Percentiles rank a stretch among this genome's conserved stretches.
Evolutionary conservation across 2,113 vertebrate species (phyloP).

Genomic region (Bombycilla garrulus): DNA sequence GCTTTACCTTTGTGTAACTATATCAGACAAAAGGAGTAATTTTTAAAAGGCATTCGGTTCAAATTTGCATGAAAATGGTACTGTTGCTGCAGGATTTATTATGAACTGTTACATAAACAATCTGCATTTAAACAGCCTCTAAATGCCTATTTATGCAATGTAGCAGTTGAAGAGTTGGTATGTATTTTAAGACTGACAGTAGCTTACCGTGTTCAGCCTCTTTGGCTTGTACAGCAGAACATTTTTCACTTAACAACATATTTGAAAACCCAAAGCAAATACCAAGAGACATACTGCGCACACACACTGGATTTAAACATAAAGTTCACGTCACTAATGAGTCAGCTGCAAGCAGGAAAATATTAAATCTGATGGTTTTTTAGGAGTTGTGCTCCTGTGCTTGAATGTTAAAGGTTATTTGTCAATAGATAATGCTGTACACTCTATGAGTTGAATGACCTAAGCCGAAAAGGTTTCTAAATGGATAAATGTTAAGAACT

Average conservation of each 20-base stretch:
- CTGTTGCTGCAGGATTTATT: background rate
- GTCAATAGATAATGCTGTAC: background rate
- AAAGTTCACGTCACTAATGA: slow-evolving; percentile 9
- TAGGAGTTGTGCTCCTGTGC: background rate
- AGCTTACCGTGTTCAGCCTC: background rate
- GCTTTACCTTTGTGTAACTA: background rate
- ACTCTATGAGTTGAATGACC: background rate
- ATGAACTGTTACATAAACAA: slow-evolving; percentile 12
- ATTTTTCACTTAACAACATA: slow-evolving; percentile 4
- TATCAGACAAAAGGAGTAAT: background rate
- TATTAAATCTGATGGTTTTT: background rate
- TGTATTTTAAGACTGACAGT: slow-evolving; percentile 4
- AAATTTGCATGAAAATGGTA: slow-evolving; percentile 15
- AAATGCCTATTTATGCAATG: slow-evolving; percentile 25
- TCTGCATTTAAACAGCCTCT: slow-evolving; percentile 3
- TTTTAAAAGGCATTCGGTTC: background rate
- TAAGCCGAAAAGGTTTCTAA: background rate
- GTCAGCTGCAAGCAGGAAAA: background rate
- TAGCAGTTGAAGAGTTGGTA: background rate
- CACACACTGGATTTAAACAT: background rate
- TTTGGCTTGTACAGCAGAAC: background rate
- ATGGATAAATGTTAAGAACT: background rate
- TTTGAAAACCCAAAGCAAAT: slow-evolving; percentile 1
- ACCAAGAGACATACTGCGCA: background rate
- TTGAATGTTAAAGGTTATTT: background rate